Base-by-base conservation (phyloP, 2,888 invertebrate species). In the Chrysolina americana region DNA sequence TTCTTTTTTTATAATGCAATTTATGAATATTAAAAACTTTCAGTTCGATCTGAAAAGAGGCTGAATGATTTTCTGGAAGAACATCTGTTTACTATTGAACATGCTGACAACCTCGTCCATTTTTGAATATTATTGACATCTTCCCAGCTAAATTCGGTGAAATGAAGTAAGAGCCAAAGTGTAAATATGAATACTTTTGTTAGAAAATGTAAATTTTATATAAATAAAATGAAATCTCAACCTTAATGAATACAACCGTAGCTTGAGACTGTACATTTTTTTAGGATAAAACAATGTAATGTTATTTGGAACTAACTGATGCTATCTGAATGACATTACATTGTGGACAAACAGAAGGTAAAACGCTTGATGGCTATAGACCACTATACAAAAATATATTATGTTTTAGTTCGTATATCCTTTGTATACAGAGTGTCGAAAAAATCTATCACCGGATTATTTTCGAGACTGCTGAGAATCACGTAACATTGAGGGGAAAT, bases 181-280 rank as follows among this genome's bases (percentile, higher is more conserved):
- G 84, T 85, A 84, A 77, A 85, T 84, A 83, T 81, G 48, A 83
- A 70, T 82, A 80, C 77, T 81, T 83, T 82, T 80, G 79, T 82
- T 83, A 81, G 78, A 76, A 72, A 79, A 41, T 82, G 82, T 84
- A 82, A 79, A 82, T 77, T 81, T 81, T 82, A 79, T 80, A 68
- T 56, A 21, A 50, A 50, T 64, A 23, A 41, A 68, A 80, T 79
- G 76, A 79, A 81, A 81, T 72, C 74, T 82, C 81, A 82, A 80
- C 79, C 78, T 81, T 81, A 80, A 77, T 47, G 48, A 73, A 71
- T 23, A 68, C 68, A 65, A 77, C 65, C 69, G 73, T 80, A 80
- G 80, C 76, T 80, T 78, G 77, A 77, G 78, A 78, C 78, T 80
- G 80, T 78, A 76, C 65, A 75, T 76, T 74, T 75, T 36, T 66